Base-by-base conservation (phyloP, 2,888 invertebrate species). In the Pemphredon lugubris region DNA sequence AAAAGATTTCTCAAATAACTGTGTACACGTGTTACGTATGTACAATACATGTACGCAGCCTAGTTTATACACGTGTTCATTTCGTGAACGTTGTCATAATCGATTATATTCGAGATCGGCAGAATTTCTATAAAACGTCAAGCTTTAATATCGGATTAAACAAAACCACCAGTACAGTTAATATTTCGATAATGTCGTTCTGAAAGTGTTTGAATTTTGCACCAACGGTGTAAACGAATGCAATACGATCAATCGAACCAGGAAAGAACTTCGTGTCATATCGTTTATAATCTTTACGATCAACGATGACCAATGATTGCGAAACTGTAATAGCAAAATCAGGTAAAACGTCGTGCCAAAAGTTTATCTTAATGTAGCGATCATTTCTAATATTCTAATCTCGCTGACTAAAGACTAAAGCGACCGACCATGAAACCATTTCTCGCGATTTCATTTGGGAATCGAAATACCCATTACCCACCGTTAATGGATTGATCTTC, bases 311-410 rank as follows among this genome's bases (percentile, higher is more conserved):
- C 39, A 69, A 81, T 63, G 66, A 77, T 21, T 83, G 69, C 34
- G 86, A 86, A 55, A 66, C 58, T 26, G 74, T 77, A 18, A 75
- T 86, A 57, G 47, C 50, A 13, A 75, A 73, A 73, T 77, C 82
- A 74, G 86, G 86, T 84, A 75, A 63, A 50, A n/a, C 30, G 37
- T 11, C 9, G 4, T 34, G 9, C 34, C 34, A 34, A 34, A 34
- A 34, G n/a, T n/a, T n/a, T n/a, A n/a, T n/a, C n/a, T n/a, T n/a
- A n/a, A n/a, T n/a, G n/a, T n/a, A n/a, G n/a, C n/a, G n/a, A n/a
- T n/a, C n/a, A n/a, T n/a, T n/a, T n/a, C n/a, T n/a, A n/a, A n/a
- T n/a, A n/a, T n/a, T n/a, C n/a, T n/a, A n/a, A n/a, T n/a, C n/a
- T n/a, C n/a, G n/a, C 4, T 26, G 7, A 5, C 4, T 7, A 26